These are phyloP conservation scores for Spinibarbus caldwelli DNA, from an alignment of 2,797 vertebrate genomes.

Conservation along the genomic window DNA sequence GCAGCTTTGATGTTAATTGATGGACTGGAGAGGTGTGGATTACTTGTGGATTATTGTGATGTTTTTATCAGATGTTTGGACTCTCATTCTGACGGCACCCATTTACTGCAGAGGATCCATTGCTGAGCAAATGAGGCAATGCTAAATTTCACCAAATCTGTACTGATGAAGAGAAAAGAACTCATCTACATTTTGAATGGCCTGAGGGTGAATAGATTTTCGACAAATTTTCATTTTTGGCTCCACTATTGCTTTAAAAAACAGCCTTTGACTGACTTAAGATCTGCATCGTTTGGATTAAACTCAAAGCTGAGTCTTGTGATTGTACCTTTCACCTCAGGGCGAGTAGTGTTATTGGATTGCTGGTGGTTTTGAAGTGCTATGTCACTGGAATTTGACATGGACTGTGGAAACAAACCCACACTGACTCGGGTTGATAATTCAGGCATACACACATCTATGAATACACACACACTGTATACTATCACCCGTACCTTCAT, in stretches of 20 bases:
- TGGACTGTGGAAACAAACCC: conserved; percentile 42
- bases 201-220: neutral
- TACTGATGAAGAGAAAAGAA: neutral
- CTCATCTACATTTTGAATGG: neutral
- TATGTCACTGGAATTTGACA: conserved; percentile 22
- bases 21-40: neutral
- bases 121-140: neutral
- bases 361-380: neutral
- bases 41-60: neutral
- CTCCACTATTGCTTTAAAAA: conserved; percentile 1
- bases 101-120: neutral
- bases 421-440: neutral
- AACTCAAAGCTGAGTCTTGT: conserved; percentile 37
- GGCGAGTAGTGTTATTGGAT: neutral
- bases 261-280: conserved; percentile 28
- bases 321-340: conserved; percentile 28
- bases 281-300: conserved; percentile 33
- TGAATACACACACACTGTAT: conserved; percentile 1
- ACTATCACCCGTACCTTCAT: conserved; percentile 63
- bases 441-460: conserved; percentile 17
- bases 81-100: neutral
- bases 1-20: neutral
- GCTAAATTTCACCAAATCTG: neutral
- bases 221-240: neutral
- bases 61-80: neutral